Conservation (phyloP, 2,797 vertebrate species). For the Sternarchorhynchus goeldii region DNA sequence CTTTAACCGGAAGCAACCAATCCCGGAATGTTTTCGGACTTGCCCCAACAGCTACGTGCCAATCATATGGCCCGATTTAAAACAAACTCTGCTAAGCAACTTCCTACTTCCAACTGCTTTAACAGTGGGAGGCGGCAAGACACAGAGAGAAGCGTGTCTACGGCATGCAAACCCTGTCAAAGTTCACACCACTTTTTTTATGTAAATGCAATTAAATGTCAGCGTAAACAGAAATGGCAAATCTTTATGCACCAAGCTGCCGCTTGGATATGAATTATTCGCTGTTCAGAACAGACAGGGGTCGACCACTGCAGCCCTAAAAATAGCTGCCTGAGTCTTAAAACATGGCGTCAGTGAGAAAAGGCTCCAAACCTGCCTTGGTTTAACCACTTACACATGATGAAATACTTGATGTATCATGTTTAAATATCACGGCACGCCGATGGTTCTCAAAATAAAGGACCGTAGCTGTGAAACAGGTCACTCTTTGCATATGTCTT, state of each 20-base stretch:
- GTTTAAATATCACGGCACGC: not conserved
- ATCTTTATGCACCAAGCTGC: not conserved
- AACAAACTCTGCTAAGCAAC: not conserved
- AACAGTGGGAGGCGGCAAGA: not conserved
- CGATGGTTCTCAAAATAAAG: not conserved
- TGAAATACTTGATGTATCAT: not conserved
- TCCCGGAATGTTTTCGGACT: not conserved
- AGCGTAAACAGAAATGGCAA: not conserved
- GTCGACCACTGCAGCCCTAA: not conserved
- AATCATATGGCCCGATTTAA: not conserved
- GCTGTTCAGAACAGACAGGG: not conserved
- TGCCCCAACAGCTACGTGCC: not conserved
- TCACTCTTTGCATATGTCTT: constrained; percentile 31
- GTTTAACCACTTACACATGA: not conserved
- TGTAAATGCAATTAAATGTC: not conserved
- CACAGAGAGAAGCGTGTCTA: not conserved
- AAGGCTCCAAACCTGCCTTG: not conserved
- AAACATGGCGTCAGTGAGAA: not conserved
- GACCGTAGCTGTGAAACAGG: constrained; percentile 12
- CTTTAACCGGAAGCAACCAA: not conserved
- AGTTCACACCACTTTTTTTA: not conserved
- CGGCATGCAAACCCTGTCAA: not conserved
- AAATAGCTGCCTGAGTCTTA: constrained; percentile 22
- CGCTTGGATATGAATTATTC: not conserved
- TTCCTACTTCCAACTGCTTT: not conserved